Conservation (phyloP, 2,113 vertebrate genomes). For the Erythrolamprus reginae region DNA sequence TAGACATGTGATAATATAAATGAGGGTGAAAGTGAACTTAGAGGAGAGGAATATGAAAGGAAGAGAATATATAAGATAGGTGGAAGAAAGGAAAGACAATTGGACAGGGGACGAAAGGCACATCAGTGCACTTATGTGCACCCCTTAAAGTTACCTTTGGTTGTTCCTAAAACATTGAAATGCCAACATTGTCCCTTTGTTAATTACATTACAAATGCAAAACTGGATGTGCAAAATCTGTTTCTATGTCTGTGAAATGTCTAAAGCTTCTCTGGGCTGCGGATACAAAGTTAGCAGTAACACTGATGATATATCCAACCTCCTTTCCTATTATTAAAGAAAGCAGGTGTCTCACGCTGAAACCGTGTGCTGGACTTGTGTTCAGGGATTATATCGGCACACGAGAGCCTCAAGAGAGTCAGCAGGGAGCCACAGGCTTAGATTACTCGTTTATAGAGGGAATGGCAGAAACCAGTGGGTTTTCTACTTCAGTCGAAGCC, state of each 20-base stretch:
- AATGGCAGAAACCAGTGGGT: neutral
- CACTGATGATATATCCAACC: neutral
- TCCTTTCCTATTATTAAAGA: neutral
- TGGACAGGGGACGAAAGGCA: no score
- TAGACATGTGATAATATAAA: no score
- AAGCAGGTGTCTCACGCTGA: neutral
- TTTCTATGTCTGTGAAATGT: neutral
- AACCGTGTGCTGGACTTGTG: neutral
- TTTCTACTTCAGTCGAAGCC: constrained; percentile 31
- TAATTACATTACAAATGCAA: neutral
- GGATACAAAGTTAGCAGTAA: neutral
- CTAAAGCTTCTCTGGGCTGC: neutral
- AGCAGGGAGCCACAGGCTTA: neutral
- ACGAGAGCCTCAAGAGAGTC: neutral
- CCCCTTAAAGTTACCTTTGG: no score
- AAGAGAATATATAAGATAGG: no score
- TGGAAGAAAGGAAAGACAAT: no score
- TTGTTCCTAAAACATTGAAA: neutral
- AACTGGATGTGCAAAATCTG: neutral
- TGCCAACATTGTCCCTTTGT: neutral
- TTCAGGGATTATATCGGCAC: neutral
- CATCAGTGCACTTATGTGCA: no score
- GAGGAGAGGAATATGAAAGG: no score
- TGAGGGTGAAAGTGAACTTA: no score
- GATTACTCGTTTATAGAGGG: constrained; percentile 1